Conservation (phyloP, 2,797 vertebrate genomes). For the Rhabdophis nuchalis region DNA sequence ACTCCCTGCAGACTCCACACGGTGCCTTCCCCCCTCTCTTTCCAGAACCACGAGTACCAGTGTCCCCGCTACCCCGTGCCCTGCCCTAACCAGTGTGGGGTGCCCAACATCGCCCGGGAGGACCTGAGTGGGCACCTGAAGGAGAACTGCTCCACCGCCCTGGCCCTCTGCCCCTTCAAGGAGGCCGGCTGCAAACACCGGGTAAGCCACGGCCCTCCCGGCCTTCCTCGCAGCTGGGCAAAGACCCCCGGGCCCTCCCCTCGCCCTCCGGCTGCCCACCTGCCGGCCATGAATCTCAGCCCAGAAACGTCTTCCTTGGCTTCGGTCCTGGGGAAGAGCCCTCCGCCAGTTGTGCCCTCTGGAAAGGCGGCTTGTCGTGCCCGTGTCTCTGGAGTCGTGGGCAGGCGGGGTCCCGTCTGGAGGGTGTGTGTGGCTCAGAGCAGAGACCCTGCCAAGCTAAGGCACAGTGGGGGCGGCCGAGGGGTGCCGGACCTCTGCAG, state of each 20-base stretch:
- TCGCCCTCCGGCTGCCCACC: not conserved
- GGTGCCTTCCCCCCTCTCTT: not conserved
- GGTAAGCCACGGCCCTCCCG: conserved; percentile 69
- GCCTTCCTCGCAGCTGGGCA: not conserved
- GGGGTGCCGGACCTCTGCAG: not conserved
- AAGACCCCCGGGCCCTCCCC: too few relatives aligned
- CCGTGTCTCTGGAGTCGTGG: not conserved
- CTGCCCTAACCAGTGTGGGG: conserved; percentile 94
- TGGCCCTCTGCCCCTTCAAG: conserved; percentile 95
- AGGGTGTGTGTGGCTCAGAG: not conserved
- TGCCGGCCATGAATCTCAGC: not conserved
- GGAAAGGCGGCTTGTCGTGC: not conserved
- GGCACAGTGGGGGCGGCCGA: fast-evolving
- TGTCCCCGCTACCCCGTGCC: conserved; percentile 92
- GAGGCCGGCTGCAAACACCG: conserved; percentile 97
- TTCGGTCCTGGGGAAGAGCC: not conserved
- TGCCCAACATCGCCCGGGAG: conserved; percentile 87
- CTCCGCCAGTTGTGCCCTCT: not conserved
- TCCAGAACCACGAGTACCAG: conserved; percentile 95
- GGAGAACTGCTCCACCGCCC: conserved; percentile 90
- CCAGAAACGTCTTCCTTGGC: not conserved
- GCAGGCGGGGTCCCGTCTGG: not conserved
- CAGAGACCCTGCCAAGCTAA: not conserved
- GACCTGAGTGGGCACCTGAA: conserved; percentile 90
- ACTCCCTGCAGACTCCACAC: not conserved